Base-by-base conservation (phyloP, 2,113 vertebrate genomes). In the Brachyistius frenatus region DNA sequence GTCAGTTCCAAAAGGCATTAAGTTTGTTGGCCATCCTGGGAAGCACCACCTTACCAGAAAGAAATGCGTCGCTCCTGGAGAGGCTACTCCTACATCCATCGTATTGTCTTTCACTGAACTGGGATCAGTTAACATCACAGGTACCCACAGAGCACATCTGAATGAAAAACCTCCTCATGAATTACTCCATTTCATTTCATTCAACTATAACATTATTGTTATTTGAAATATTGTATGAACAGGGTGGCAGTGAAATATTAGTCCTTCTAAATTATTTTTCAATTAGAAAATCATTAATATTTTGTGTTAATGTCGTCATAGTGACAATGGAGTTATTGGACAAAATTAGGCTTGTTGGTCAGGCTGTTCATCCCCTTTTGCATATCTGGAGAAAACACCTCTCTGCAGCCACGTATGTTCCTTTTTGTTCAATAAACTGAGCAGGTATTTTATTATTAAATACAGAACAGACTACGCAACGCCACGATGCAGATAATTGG, bases 1-100 rank as follows among this genome's bases (percentile, higher is more conserved):
- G 72, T 95, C 96, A 0, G 93, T 97, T 80, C 96, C 96, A 49
- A 97, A 96, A 90, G 96, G 97, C 52, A 95, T 97, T 30, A 96
- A 96, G 84, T 97, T 98, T 89, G 95, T 98, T 5, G 96, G 97
- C 37, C 96, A 98, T 73, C 96, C 96, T 15, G 96, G 96, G 78
- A 96, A 95, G 58, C 95, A 96, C 46, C 95, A 98, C 60, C 92
- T 98, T 76, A 97, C 96, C 67, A 94, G 96, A 66, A 98, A 97
- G 92, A 96, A 95, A 39, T 98, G 97, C 11, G 93, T 98, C 55
- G 93, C 94, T 61, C 92, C 96, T 0, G 95, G 96, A 61, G 95
- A 97, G 82, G 95, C 95, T 6, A 95, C 96, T n/a, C 95, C 96
- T 46, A 96, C 95, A 5, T 97, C 95, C 76, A 88, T 97, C 0